Conservation (phyloP, 1,140 invertebrate species). For the Drosophila rufa region DNA sequence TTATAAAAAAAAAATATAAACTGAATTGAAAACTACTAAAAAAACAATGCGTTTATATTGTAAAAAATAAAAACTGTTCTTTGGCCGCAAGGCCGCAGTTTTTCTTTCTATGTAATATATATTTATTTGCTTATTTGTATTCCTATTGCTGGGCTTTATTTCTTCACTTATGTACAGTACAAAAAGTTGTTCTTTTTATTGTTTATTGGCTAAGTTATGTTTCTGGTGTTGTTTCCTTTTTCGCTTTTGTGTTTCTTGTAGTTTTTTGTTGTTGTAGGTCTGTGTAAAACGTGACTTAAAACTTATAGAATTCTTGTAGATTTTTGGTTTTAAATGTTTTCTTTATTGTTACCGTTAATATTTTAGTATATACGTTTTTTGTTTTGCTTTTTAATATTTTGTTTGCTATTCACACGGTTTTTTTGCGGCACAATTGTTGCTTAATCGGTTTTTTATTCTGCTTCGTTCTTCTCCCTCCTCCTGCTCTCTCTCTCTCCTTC, state of each 20-base stretch:
- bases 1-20: constrained; percentile 70
- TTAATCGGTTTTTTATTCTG: constrained; percentile 64
- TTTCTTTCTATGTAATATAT: constrained; percentile 36
- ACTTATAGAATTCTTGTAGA: constrained; percentile 83
- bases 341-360: constrained; percentile 79
- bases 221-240: constrained; percentile 57
- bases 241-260: constrained; percentile 43
- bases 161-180: constrained; percentile 64
- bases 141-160: constrained; percentile 35
- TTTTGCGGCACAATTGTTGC: constrained; percentile 81
- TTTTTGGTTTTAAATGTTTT: constrained; percentile 84
- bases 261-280: constrained; percentile 44
- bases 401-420: constrained; percentile 53
- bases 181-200: constrained; percentile 21
- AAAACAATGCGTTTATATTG: constrained; percentile 67
- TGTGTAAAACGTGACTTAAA: constrained; percentile 81
- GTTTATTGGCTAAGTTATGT: constrained; percentile 77
- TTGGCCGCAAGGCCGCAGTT: constrained; percentile 71
- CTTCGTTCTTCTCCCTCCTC: constrained; percentile 34
- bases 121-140: constrained; percentile 32
- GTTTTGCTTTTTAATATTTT: constrained; percentile 32
- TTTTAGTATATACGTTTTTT: constrained; percentile 61
- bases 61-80: constrained; percentile 75
- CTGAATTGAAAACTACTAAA: constrained; percentile 76
- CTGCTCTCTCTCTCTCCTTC: constrained; percentile 13